Evolutionary conservation across 2,113 vertebrate species (phyloP).

Genomic region (Alectura lathami): DNA sequence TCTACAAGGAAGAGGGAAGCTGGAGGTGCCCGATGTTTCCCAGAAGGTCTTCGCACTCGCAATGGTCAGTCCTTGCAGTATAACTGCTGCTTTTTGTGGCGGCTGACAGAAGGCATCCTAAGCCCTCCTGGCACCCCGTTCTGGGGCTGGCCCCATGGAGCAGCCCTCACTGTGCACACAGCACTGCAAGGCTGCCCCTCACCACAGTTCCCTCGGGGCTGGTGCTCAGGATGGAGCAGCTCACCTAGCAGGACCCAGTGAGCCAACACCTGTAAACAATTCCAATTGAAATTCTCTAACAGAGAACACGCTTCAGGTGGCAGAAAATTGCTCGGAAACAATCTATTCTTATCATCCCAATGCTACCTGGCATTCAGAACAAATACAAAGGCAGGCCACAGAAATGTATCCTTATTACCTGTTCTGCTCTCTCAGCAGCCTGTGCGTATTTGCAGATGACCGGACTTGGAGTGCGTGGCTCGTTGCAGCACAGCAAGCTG

Average conservation of each 20-base stretch:
- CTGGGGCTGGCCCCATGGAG: fast-evolving
- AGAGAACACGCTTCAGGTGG: background rate
- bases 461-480: background rate
- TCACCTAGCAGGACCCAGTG: background rate
- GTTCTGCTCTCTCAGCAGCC: background rate
- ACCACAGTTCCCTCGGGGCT: background rate
- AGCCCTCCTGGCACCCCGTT: fast-evolving
- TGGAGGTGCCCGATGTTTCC: background rate
- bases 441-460: fast-evolving
- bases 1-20: background rate
- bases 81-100: background rate
- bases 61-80: background rate
- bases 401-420: background rate
- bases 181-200: background rate
- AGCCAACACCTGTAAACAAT: background rate
- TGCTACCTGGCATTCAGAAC: background rate
- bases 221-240: background rate
- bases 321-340: background rate
- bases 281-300: background rate
- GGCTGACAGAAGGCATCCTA: background rate
- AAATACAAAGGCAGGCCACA: background rate
- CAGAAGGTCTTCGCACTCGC: background rate
- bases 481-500: background rate
- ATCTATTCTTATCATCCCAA: background rate
- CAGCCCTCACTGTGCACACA: fast-evolving